phyloP scores from a whole-genome alignment of 1,140 invertebrate genomes.

The Medauroidea extradentata region DNA sequence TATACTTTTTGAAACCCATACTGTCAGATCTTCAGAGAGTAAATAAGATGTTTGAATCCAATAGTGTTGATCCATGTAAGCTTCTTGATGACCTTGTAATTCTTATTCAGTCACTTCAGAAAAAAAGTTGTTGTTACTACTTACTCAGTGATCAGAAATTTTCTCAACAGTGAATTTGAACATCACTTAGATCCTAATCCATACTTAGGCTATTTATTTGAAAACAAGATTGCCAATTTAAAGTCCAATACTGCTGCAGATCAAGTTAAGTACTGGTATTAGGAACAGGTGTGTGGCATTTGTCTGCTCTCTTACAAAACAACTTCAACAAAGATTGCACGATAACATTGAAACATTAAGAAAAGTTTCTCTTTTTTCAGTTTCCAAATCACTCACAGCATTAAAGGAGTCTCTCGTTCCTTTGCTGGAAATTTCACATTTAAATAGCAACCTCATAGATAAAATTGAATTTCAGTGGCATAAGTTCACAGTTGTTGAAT shows the following conservation, averaged over 20 bases:
- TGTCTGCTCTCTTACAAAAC: not conserved
- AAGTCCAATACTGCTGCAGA: too few relatives aligned
- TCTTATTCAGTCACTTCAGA: slow-evolving; percentile 3
- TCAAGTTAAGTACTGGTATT: too few relatives aligned
- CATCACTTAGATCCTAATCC: too few relatives aligned
- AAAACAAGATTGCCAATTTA: too few relatives aligned
- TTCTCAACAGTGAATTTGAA: too few relatives aligned
- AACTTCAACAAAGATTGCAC: not conserved
- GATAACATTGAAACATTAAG: slow-evolving; percentile 4
- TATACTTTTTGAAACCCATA: slow-evolving; percentile 23
- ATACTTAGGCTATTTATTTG: too few relatives aligned
- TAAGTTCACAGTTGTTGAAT: slow-evolving; percentile 16
- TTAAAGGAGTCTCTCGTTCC: slow-evolving; percentile 6
- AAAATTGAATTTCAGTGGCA: slow-evolving; percentile 21
- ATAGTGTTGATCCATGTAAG: slow-evolving; percentile 25
- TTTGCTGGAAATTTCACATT: slow-evolving; percentile 3
- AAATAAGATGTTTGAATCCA: slow-evolving; percentile 7
- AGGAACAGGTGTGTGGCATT: not conserved
- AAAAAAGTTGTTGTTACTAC: too few relatives aligned
- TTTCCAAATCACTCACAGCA: not conserved
- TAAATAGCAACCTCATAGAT: not conserved
- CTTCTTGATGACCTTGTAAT: slow-evolving; percentile 22
- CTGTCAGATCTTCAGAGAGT: slow-evolving; percentile 24
- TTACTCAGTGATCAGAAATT: too few relatives aligned
- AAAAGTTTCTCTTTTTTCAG: not conserved